phyloP scores from a whole-genome alignment of 2,113 vertebrate species.

The Cervus canadensis region DNA sequence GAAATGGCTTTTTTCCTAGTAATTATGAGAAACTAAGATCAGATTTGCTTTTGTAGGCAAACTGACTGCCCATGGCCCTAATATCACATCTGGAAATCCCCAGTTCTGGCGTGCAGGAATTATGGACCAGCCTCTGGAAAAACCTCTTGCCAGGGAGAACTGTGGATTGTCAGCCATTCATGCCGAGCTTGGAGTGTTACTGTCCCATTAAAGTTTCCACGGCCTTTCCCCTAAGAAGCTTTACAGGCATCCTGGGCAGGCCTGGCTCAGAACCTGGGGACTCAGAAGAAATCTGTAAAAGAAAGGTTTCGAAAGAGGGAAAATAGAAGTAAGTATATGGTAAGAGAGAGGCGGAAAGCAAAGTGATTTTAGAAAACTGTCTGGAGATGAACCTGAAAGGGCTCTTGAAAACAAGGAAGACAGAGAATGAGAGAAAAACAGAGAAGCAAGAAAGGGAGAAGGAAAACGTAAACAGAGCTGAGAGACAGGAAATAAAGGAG shows the following conservation, averaged over 20 bases:
- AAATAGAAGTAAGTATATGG: not conserved
- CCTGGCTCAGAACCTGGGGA: not conserved
- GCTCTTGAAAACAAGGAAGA: not conserved
- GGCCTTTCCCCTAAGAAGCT: not conserved
- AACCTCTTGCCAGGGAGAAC: slow-evolving; percentile 35
- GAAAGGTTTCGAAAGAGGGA: not conserved
- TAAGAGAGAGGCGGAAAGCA: not conserved
- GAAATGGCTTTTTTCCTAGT: not conserved
- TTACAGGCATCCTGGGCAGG: not conserved
- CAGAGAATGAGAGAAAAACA: slow-evolving; percentile 13
- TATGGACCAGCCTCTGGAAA: slow-evolving; percentile 54
- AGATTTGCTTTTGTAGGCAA: slow-evolving; percentile 25
- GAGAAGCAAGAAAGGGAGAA: slow-evolving; percentile 23
- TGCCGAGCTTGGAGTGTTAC: slow-evolving; percentile 28
- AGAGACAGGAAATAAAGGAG: slow-evolving; percentile 26
- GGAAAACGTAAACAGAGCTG: slow-evolving; percentile 40
- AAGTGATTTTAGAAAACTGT: not conserved
- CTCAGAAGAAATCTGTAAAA: not conserved
- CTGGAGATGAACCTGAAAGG: not conserved
- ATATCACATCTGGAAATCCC: slow-evolving; percentile 51
- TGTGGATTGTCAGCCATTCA: slow-evolving; percentile 36
- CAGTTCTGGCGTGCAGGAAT: slow-evolving; percentile 8
- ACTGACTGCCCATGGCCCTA: not conserved
- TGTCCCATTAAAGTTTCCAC: slow-evolving; percentile 46
- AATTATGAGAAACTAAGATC: not conserved